phyloP scores from a whole-genome alignment of 1,140 invertebrate genomes.

The Orchesella cincta region DNA sequence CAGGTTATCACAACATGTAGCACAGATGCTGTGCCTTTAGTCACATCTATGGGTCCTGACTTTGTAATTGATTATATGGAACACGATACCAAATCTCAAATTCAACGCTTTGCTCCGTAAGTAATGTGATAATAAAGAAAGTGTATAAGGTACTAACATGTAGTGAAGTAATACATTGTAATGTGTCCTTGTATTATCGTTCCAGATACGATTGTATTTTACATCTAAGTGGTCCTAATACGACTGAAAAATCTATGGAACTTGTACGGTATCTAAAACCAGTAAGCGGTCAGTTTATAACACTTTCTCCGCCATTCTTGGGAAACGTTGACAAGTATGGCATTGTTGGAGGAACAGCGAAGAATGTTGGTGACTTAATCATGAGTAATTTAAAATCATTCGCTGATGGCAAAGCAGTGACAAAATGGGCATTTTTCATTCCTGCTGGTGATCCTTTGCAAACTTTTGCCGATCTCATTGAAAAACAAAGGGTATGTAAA shows the following conservation, averaged over 20 bases:
- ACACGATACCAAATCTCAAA: conserved; percentile 61
- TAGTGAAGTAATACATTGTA: too few relatives aligned
- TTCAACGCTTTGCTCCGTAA: conserved; percentile 54
- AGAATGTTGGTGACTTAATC: conserved; percentile 63
- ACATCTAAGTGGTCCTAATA: conserved; percentile 76
- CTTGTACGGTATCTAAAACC: conserved; percentile 62
- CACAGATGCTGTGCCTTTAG: conserved; percentile 68
- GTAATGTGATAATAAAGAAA: too few relatives aligned
- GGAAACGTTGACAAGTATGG: conserved; percentile 79
- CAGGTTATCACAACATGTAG: conserved; percentile 76
- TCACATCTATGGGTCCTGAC: conserved; percentile 72
- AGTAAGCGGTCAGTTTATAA: conserved; percentile 76
- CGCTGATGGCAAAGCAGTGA: neutral
- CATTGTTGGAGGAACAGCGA: conserved; percentile 60
- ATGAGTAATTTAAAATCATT: conserved; percentile 44
- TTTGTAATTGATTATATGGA: conserved; percentile 77
- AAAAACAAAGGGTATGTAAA: conserved; percentile 17
- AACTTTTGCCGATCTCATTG: conserved; percentile 3
- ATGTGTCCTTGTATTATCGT: conserved; percentile 51
- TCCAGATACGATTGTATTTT: conserved; percentile 80
- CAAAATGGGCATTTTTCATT: conserved; percentile 47
- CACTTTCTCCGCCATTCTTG: conserved; percentile 78
- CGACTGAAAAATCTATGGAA: conserved; percentile 60
- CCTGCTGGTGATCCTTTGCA: conserved; percentile 17
- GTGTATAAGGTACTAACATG: too few relatives aligned